A percentile compares a stretch with the other conserved stretches of the same genome.
Conservation (phyloP, 2,797 vertebrate species). For the Leptatherina wallacei region DNA sequence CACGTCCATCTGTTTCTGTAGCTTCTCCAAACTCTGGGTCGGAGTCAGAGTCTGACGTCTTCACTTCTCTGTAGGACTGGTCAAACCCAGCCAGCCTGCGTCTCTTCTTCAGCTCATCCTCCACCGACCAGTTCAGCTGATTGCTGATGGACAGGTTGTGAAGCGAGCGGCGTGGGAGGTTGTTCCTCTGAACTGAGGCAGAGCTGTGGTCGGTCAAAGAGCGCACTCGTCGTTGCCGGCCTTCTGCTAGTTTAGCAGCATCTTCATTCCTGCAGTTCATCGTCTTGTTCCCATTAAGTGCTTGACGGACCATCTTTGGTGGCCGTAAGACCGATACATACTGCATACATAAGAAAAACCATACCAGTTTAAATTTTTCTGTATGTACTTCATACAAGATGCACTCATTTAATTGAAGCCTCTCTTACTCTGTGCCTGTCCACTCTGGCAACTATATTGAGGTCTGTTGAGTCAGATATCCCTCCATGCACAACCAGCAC, state of each 20-base stretch:
- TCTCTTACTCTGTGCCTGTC: constrained; percentile 88
- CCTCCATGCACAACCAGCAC: constrained; percentile 93
- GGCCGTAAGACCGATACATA: constrained; percentile 87
- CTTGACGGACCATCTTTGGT: constrained; percentile 64
- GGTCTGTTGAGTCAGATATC: constrained; percentile 90
- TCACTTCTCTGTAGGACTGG: constrained; percentile 45
- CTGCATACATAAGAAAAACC: constrained; percentile 62
- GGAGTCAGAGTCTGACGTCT: constrained; percentile 47
- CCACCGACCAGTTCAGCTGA: constrained; percentile 72
- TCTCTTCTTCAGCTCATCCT: constrained; percentile 83
- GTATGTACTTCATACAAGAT: background rate
- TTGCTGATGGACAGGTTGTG: constrained; percentile 49
- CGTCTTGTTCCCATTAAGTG: background rate
- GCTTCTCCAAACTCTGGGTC: constrained; percentile 59
- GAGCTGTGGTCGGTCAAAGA: constrained; percentile 66
- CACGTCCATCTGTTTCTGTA: constrained; percentile 82
- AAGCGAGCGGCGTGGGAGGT: constrained; percentile 65
- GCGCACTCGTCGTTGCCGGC: constrained; percentile 56
- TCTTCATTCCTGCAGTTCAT: constrained; percentile 4
- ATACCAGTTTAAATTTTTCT: background rate
- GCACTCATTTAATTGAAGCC: background rate
- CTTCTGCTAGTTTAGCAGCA: constrained; percentile 2
- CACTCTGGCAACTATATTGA: constrained; percentile 84
- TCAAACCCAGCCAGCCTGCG: constrained; percentile 79
- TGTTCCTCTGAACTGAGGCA: background rate